Conservation (phyloP, 2,113 vertebrate genomes). For the Naja naja region DNA sequence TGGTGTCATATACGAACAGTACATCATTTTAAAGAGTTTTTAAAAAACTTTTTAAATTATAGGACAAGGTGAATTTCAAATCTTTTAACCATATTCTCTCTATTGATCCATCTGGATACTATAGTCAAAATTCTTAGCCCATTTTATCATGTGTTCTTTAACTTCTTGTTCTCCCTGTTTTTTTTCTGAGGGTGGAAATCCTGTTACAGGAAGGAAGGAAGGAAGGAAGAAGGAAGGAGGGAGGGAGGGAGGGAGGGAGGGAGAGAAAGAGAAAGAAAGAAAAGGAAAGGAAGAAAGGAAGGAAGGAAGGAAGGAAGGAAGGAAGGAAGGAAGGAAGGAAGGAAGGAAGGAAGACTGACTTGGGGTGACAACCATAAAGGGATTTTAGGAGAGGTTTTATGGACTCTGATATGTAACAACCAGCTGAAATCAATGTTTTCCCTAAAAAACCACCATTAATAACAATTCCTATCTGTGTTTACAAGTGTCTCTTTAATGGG, state of each 20-base stretch:
- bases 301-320: not conserved
- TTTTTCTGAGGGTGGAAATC: not conserved
- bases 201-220: not conserved
- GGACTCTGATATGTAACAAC: not conserved
- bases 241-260: rapidly evolving
- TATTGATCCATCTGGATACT: not conserved
- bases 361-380: not conserved
- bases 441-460: not conserved
- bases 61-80: not conserved
- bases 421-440: not conserved
- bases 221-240: rapidly evolving
- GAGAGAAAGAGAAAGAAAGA: not conserved
- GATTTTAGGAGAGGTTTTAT: not conserved
- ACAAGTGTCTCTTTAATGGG: not conserved
- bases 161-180: not conserved
- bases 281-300: too few relatives aligned
- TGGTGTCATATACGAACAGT: not conserved
- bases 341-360: not conserved
- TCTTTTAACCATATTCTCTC: not conserved
- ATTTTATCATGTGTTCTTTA: not conserved
- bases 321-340: not conserved
- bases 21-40: not conserved
- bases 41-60: not conserved
- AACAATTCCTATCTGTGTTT: not conserved
- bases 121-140: not conserved